phyloP scores from a whole-genome alignment of 2,888 invertebrate species.

The Brachypterus glaber region DNA sequence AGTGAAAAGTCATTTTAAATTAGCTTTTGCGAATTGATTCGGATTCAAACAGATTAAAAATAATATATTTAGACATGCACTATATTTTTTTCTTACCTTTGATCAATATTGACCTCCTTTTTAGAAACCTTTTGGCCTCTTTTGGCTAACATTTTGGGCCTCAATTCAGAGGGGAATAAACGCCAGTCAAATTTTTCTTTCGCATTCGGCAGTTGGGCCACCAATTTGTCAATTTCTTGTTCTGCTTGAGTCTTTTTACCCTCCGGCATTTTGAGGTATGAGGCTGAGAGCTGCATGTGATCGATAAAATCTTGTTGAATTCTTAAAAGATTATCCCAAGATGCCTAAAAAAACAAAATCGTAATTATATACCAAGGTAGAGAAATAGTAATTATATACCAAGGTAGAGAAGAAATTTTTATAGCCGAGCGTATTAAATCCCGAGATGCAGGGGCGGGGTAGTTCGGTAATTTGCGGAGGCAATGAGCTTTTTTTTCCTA shows the following conservation, averaged over 20 bases:
- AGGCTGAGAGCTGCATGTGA: slow-evolving; percentile 58
- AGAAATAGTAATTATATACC: too few relatives aligned
- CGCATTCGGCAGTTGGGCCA: slow-evolving; percentile 40
- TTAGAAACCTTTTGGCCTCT: slow-evolving; percentile 28
- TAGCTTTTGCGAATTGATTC: too few relatives aligned
- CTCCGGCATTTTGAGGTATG: slow-evolving; percentile 46
- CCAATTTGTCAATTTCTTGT: slow-evolving; percentile 50
- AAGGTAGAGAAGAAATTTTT: too few relatives aligned
- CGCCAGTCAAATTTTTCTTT: slow-evolving; percentile 49
- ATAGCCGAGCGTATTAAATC: too few relatives aligned
- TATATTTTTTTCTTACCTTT: slow-evolving; percentile 28
- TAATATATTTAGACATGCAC: slow-evolving; percentile 17
- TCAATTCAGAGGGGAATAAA: slow-evolving; percentile 54
- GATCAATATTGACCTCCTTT: slow-evolving; percentile 28
- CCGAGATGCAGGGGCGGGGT: too few relatives aligned
- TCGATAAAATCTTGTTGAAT: slow-evolving; percentile 66
- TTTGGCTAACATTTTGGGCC: slow-evolving; percentile 44
- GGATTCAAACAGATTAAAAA: too few relatives aligned
- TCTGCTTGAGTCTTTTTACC: slow-evolving; percentile 44
- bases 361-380: too few relatives aligned
- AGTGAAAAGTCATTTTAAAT: too few relatives aligned
- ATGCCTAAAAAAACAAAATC: too few relatives aligned
- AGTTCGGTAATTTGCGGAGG: too few relatives aligned
- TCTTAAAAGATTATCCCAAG: slow-evolving; percentile 60
- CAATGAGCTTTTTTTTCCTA: too few relatives aligned